Conservation (phyloP, 1,140 invertebrate genomes). For the Melitaea cinxia region DNA sequence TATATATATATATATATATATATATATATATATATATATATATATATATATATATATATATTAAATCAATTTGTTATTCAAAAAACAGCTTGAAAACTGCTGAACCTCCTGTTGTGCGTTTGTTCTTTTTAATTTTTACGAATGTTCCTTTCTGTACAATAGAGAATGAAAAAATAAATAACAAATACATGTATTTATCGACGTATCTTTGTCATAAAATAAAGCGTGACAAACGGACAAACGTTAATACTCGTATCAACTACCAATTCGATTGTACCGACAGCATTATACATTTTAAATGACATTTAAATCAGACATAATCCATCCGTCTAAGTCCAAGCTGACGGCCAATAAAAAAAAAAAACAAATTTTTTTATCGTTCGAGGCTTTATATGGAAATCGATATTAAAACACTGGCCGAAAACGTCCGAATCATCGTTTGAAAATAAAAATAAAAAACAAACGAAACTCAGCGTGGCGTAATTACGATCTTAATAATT, state of each 20-base stretch:
- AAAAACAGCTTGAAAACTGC: no score
- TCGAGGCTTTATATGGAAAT: slow-evolving; percentile 45
- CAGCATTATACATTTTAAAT: slow-evolving; percentile 18
- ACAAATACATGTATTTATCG: background rate
- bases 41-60: no score
- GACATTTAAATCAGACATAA: slow-evolving; percentile 29
- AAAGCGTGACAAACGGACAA: slow-evolving; percentile 10
- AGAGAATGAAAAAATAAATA: background rate
- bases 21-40: no score
- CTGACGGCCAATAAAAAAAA: slow-evolving; percentile 30
- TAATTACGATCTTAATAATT: slow-evolving; percentile 51
- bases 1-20: no score
- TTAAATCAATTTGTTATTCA: no score
- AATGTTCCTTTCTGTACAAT: no score
- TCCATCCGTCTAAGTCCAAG: slow-evolving; percentile 37
- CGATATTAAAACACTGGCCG: slow-evolving; percentile 53
- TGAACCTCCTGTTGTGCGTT: no score
- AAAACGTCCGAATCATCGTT: slow-evolving; percentile 49
- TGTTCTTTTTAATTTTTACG: no score
- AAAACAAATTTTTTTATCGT: slow-evolving; percentile 44
- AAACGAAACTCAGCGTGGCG: slow-evolving; percentile 47
- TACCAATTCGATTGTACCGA: slow-evolving; percentile 25
- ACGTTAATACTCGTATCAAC: slow-evolving; percentile 24
- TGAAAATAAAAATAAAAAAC: slow-evolving; percentile 43
- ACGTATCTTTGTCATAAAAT: background rate